Evolutionary conservation across 2,113 vertebrate genomes (phyloP), one percentile per base, ranked within the genome.

Genomic region (Nothoprocta perdicaria): DNA sequence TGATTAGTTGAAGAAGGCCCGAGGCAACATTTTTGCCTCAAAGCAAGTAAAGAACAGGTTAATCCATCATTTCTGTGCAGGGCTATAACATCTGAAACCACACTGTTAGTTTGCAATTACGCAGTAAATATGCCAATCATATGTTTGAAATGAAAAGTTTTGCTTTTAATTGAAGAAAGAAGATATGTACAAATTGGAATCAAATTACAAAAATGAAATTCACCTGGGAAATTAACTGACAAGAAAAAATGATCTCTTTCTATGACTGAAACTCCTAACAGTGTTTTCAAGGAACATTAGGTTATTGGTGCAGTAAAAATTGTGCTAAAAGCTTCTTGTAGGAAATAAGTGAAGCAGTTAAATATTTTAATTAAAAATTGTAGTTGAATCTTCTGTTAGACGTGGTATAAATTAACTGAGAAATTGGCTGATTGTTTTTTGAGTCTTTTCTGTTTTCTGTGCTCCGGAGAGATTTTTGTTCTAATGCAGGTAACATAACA

Each of bases 81-180:
- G 63, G 31, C 9, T 85, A 43, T 77, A 91, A 89, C 85, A 94
- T 87, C 88, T 95, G 93, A 96, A 94, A 93, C 65, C 76, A 83
- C 35, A 83, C 27, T 0, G 89, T 76, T 50, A 86, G 82, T 89
- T 91, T 94, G 76, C 91, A 95, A 88, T 96, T 95, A 92, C 72
- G 91, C 76, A 89, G 90, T 95, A 95, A 95, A 95, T 80, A 95
- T 89, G 91, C 93, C 91, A 95, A 73, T 90, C 84, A 78, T 55
- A 66, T 74, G 17, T 74, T 83, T 92, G 45, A 86, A 69, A 84
- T 88, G 60, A 90, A 80, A 67, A 74, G 41, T 52, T 79, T n/a
- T 8, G 0, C 33, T 45, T 45, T 26, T n/a, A 17, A 9, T 33
- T 83, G 84, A 63, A 80, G 93, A 80, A 81, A 75, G 69, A 95